Conservation (phyloP, 2,797 vertebrate genomes). For the Siniperca obscura region DNA sequence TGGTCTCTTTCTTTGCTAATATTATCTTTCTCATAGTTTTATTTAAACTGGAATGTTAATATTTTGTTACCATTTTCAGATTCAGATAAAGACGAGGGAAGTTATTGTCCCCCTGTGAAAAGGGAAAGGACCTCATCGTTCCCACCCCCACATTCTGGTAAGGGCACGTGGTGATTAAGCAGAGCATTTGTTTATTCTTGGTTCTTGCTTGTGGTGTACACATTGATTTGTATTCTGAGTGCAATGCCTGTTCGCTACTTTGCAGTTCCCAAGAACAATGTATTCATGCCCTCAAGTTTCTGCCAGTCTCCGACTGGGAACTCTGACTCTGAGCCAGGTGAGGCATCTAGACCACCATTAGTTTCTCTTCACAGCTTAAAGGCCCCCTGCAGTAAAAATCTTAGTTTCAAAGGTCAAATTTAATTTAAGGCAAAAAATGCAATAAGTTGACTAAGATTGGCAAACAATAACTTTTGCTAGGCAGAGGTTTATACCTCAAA, state of each 20-base stretch:
- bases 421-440: neutral
- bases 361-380: slow-evolving; percentile 43
- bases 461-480: neutral
- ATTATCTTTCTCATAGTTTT: neutral
- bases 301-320: slow-evolving; percentile 95
- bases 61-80: slow-evolving; percentile 80
- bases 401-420: slow-evolving; percentile 13
- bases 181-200: slow-evolving; percentile 46
- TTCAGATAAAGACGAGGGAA: slow-evolving; percentile 95
- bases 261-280: slow-evolving; percentile 96
- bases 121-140: slow-evolving; percentile 97
- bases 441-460: neutral
- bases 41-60: neutral
- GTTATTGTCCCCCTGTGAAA: slow-evolving; percentile 94
- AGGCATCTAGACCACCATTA: slow-evolving; percentile 60
- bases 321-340: slow-evolving; percentile 96
- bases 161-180: slow-evolving; percentile 61
- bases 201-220: slow-evolving; percentile 62
- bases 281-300: slow-evolving; percentile 97
- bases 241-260: slow-evolving; percentile 66
- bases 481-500: neutral
- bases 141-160: slow-evolving; percentile 96
- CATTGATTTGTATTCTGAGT: slow-evolving; percentile 77
- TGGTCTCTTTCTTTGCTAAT: neutral
- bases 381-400: slow-evolving; percentile 13